Percentiles rank a stretch among this genome's conserved stretches.
Evolutionary conservation across 2,888 invertebrate genomes (phyloP).

Genomic region (Brassicogethes aeneus): DNA sequence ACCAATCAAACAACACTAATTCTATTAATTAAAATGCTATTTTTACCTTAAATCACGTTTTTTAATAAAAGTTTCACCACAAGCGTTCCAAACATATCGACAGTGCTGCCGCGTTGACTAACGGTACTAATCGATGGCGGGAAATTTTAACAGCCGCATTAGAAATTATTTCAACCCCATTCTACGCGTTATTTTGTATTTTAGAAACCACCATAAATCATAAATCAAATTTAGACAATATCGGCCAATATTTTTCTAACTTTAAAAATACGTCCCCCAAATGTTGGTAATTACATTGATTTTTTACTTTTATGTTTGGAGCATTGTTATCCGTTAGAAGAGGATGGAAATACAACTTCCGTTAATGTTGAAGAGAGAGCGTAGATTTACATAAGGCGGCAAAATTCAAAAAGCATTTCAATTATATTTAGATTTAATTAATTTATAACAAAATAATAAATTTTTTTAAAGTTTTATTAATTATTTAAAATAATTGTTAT

Average conservation of each 20-base stretch:
- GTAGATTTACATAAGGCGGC: too few relatives aligned
- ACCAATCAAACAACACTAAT: not conserved
- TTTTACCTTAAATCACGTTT: constrained; percentile 23
- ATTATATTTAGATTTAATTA: not conserved
- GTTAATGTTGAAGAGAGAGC: too few relatives aligned
- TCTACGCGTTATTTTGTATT: too few relatives aligned
- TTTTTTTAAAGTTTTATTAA: not conserved
- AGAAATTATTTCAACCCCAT: too few relatives aligned
- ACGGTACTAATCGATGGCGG: constrained; percentile 20
- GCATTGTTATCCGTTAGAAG: constrained; percentile 3
- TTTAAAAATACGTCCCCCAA: too few relatives aligned
- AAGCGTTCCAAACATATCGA: constrained; percentile 30
- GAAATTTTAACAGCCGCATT: constrained; percentile 13
- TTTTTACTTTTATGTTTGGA: constrained; percentile 9
- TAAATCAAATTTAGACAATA: too few relatives aligned
- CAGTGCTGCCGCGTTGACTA: constrained; percentile 26
- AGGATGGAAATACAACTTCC: not conserved
- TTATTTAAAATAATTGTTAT: too few relatives aligned
- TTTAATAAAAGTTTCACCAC: constrained; percentile 26
- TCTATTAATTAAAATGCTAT: constrained; percentile 14
- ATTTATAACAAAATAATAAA: not conserved
- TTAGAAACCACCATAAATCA: too few relatives aligned
- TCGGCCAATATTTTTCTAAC: too few relatives aligned
- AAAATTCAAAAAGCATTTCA: not conserved
- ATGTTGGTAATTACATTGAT: constrained; percentile 8